A percentile compares a stretch with the other conserved stretches of the same genome.
Conservation (phyloP, 2,888 invertebrate genomes). For the Tetragonisca angustula region DNA sequence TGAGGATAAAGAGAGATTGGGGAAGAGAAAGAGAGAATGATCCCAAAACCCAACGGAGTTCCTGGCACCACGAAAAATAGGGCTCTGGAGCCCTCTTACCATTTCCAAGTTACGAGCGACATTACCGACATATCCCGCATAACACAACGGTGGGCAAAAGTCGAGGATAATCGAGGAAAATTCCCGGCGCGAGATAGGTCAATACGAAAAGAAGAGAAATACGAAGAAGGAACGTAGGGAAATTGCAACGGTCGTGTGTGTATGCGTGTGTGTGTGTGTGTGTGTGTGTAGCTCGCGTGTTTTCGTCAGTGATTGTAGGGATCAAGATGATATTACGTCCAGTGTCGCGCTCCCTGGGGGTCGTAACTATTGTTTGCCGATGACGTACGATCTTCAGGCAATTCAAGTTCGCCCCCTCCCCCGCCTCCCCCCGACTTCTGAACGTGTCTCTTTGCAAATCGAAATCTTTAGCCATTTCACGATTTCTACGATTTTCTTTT, state of each 20-base stretch:
- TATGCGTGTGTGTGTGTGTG: not conserved
- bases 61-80: constrained; percentile 64
- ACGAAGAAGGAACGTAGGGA: constrained; percentile 25
- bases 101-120: constrained; percentile 68
- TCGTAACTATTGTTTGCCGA: constrained; percentile 5
- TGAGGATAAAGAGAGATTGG: constrained; percentile 30
- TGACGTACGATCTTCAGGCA: not conserved
- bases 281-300: not conserved
- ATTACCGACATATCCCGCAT: constrained; percentile 67
- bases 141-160: constrained; percentile 62
- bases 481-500: no score
- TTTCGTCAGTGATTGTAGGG: constrained; percentile 34
- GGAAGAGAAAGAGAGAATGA: constrained; percentile 39
- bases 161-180: constrained; percentile 61
- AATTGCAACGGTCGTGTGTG: constrained; percentile 23
- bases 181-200: constrained; percentile 47
- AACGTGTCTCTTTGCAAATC: not conserved
- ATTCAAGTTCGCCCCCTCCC: no score
- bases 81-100: constrained; percentile 68
- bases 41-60: constrained; percentile 65
- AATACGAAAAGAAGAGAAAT: constrained; percentile 18
- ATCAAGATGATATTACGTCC: not conserved
- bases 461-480: no score
- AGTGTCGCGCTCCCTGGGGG: not conserved
- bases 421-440: no score